Conservation (phyloP, 2,113 vertebrate genomes). For the Vimba vimba region DNA sequence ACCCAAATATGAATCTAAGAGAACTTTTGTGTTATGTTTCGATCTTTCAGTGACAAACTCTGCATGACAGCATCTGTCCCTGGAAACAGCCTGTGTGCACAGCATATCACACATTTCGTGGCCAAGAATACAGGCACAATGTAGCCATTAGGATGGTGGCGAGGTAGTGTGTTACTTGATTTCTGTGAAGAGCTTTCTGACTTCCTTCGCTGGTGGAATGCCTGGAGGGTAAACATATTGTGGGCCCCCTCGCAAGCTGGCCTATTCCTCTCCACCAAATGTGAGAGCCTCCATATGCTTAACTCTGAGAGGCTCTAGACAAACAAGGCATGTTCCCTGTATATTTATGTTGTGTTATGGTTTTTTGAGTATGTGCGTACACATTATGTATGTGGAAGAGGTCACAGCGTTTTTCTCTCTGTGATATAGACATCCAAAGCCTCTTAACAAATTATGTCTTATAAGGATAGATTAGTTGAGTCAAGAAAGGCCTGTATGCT, state of each 20-base stretch:
- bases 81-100: not conserved
- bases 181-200: constrained; percentile 51
- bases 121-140: constrained; percentile 19
- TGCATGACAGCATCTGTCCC: not conserved
- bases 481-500: not conserved
- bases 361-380: constrained; percentile 45
- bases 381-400: constrained; percentile 1
- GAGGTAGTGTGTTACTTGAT: constrained; percentile 34
- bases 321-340: constrained; percentile 54
- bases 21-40: not conserved
- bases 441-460: not conserved
- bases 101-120: not conserved
- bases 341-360: constrained; percentile 53
- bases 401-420: constrained; percentile 13
- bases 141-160: constrained; percentile 32
- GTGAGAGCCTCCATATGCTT: constrained; percentile 58
- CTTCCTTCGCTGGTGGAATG: constrained; percentile 51
- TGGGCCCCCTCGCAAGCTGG: constrained; percentile 7
- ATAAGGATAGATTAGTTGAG: not conserved
- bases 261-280: constrained; percentile 46
- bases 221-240: constrained; percentile 46
- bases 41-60: not conserved
- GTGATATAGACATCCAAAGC: not conserved
- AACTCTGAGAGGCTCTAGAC: constrained; percentile 27
- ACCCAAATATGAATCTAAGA: not conserved